Evolutionary conservation across 2,113 vertebrate genomes (phyloP), one percentile per base, ranked within the genome.

Genomic region (Macroglossus sobrinus): DNA sequence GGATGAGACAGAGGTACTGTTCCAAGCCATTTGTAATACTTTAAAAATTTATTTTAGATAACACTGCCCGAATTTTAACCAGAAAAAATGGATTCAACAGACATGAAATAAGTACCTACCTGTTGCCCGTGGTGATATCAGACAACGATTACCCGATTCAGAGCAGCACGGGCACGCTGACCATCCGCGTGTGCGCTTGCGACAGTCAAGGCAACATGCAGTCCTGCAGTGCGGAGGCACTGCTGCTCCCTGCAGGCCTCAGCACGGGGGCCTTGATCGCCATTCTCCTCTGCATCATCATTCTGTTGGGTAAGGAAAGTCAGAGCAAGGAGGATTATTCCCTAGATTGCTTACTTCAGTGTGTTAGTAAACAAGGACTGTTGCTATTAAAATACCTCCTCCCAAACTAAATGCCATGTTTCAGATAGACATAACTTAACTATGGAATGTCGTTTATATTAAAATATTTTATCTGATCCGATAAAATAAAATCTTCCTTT

Each of bases 61-160:
- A 99, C 98, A 99, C 99, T 26, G 99, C 99, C 96, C 99, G 99
- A 84, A 99, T 99, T 98, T 94, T 99, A 98, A 99, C 99, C 0
- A 98, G 99, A 92, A 98, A 99, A 89, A 99, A 99, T 26, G 99
- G 99, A 33, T 99, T 99, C 97, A 99, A 98, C 50, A 98, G 99
- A 26, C 99, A 99, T 2, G 99, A 99, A 98, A 99, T 99, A 97
- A 99, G 98, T 93, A 98, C 98, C 59, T 99, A 99, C 92, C 98
- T 99, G 80, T 98, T 99, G 86, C 99, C 99, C 0, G 99, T 99
- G 55, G 99, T 99, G 93, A 99, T 99, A 95, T 99, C 99, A 0
- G 99, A 99, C 98, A 99, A 99, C 0, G 99, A 99, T 93, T 99
- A 99, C 97, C 99, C 99, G 0, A 99, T 99, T 50, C 99, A 99